phyloP scores from a whole-genome alignment of 2,888 invertebrate species.

The Phlogophora meticulosa region DNA sequence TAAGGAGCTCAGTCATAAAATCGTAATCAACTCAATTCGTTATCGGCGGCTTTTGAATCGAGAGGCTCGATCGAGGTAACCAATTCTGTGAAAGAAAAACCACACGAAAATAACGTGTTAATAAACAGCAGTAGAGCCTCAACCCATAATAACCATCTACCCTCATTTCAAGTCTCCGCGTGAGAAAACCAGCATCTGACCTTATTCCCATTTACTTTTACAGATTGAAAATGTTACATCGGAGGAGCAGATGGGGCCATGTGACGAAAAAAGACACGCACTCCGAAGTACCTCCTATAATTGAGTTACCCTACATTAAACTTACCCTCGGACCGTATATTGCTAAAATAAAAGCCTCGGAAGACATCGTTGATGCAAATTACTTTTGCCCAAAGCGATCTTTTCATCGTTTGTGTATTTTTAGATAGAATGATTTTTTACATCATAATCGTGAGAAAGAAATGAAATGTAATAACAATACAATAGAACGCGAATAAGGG shows the following conservation, averaged over 20 bases:
- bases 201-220: slow-evolving; percentile 49
- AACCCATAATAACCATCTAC: slow-evolving; percentile 47
- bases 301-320: slow-evolving; percentile 87
- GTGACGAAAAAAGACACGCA: slow-evolving; percentile 63
- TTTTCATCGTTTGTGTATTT: slow-evolving; percentile 57
- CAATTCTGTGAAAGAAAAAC: slow-evolving; percentile 25
- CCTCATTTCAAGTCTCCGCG: slow-evolving; percentile 44
- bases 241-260: slow-evolving; percentile 51
- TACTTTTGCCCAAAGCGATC: slow-evolving; percentile 54
- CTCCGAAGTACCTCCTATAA: slow-evolving; percentile 77
- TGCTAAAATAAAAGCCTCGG: slow-evolving; percentile 82
- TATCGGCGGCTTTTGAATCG: slow-evolving; percentile 3
- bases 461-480: slow-evolving; percentile 39
- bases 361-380: slow-evolving; percentile 64
- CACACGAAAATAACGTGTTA: slow-evolving; percentile 46
- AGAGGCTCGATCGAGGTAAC: background rate
- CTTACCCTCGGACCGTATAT: slow-evolving; percentile 81
- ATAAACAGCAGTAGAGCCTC: slow-evolving; percentile 37
- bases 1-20: too few relatives aligned
- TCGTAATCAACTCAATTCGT: background rate
- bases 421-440: slow-evolving; percentile 9
- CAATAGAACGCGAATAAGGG: slow-evolving; percentile 13
- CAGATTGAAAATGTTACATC: slow-evolving; percentile 62
- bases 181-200: slow-evolving; percentile 55
- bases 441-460: slow-evolving; percentile 42